phyloP scores from a whole-genome alignment of 2,888 invertebrate species.

The Gymnosoma rotundatum region DNA sequence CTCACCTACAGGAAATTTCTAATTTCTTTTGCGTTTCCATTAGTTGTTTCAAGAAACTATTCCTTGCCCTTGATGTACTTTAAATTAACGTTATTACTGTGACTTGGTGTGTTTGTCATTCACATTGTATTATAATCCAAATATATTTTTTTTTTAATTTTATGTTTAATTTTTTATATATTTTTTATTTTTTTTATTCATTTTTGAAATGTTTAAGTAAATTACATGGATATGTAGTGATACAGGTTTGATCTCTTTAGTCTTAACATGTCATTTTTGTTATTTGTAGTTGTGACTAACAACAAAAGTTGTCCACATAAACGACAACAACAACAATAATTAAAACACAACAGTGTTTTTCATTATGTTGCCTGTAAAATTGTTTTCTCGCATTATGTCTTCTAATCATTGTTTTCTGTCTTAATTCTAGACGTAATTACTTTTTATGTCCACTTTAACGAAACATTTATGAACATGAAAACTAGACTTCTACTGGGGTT shows the following conservation, averaged over 20 bases:
- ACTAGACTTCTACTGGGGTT: background rate
- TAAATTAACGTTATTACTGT: too few relatives aligned
- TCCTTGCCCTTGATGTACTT: background rate
- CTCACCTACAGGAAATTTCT: background rate
- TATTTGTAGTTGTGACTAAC: background rate
- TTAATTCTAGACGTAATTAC: slow-evolving; percentile 60
- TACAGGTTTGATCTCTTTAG: background rate
- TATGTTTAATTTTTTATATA: background rate
- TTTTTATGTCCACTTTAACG: slow-evolving; percentile 33
- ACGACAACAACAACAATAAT: background rate
- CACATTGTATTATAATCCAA: too few relatives aligned
- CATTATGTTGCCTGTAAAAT: slow-evolving; percentile 5
- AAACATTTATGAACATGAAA: slow-evolving; percentile 1
- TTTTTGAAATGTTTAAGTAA: background rate
- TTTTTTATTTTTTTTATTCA: background rate
- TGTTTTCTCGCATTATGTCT: slow-evolving; percentile 49
- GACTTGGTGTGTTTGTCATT: too few relatives aligned
- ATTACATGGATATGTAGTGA: background rate
- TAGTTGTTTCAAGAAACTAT: background rate
- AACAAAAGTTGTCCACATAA: background rate
- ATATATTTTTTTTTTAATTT: background rate
- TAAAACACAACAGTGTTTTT: background rate
- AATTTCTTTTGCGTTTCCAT: background rate
- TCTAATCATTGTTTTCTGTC: slow-evolving; percentile 63
- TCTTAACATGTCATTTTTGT: slow-evolving; percentile 5